Evolutionary conservation across 2,888 invertebrate species (phyloP), one percentile per base, ranked within the genome.

Genomic region (Acanthoscelides obtectus): DNA sequence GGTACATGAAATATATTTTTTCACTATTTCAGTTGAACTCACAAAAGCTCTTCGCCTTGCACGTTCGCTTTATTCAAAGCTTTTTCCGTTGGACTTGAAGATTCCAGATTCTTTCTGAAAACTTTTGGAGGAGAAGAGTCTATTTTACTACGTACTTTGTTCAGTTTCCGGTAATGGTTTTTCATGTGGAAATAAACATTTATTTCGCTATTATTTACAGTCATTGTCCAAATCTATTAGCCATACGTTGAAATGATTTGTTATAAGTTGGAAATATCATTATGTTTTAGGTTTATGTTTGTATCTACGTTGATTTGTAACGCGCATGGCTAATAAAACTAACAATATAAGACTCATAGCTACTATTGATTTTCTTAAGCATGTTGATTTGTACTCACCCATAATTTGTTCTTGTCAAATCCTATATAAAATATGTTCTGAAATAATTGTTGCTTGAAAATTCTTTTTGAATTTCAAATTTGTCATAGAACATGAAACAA

Each of bases 91-190:
- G 69, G 69, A 64, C 72, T 64, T 21, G 73, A 73, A 67, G 71
- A 74, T 27, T 71, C 70, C 69, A 25, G 25, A 67, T 71, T 45
- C 72, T 77, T 77, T 69, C 73, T 73, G 72, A 72, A 77, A 78
- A 79, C 80, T 79, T 80, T 80, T 8, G 84, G 82, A 75, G 79
- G 73, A 75, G 84, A 82, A 72, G 84, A 83, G 78, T 85, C 84
- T 72, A 86, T 81, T 68, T 81, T 77, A 76, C 84, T 80, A 80
- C 84, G 85, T 21, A 83, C 84, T 67, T 80, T 80, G 76, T 78
- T 81, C 66, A 86, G 75, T 76, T 84, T 83, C 72, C 81, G 83
- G 75, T 86, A 87, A 80, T 87, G 87, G 77, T 85, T 84, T 72
- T 80, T 81, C 87, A 87, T 86, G 72, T 86, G 87, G 77, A 84